phyloP scores from a whole-genome alignment of 1,140 invertebrate genomes.

The Apis mellifera region Amel_HAv3.1 CM009942.2:1295501-1296000 shows the following conservation, averaged over 20 bases:
- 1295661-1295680: constrained; percentile 94
- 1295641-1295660: constrained; percentile 92
- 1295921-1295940: constrained; percentile 75
- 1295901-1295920: constrained; percentile 79
- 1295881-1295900: constrained; percentile 80
- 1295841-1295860: constrained; percentile 99
- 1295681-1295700: constrained; percentile 89
- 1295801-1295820: constrained; percentile 94
- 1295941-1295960: constrained; percentile 55
- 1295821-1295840: constrained; percentile 99
- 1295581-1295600: neutral
- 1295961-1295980: constrained; percentile 26
- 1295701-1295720: constrained; percentile 95
- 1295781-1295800: constrained; percentile 93
- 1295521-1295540: constrained; percentile 98
- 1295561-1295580: constrained; percentile 79
- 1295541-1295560: constrained; percentile 97
- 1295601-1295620: neutral
- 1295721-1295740: constrained; percentile 99
- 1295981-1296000: neutral
- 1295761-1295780: constrained; percentile 97
- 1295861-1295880: constrained; percentile 91
- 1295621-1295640: constrained; percentile 77
- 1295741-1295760: constrained; percentile 97
- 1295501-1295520: constrained; percentile 91